These are phyloP conservation scores for Semaprochilodus insignis DNA, from an alignment of 2,797 vertebrate genomes.

Conservation along the genomic window DNA sequence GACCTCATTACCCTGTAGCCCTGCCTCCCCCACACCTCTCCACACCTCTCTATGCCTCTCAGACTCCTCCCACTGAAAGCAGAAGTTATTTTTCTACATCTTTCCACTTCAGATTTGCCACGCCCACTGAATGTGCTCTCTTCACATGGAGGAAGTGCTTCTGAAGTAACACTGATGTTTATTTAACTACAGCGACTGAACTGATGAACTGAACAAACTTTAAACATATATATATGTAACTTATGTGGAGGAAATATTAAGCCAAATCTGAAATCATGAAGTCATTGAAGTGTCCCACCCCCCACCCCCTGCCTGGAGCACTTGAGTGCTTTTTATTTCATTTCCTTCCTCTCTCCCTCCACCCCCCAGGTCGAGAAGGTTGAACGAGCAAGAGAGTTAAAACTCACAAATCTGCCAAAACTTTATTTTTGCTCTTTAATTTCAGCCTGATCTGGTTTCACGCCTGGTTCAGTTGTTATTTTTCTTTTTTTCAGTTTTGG, in stretches of 20 bases:
- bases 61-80: conserved; percentile 34
- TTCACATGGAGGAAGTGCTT: conserved; percentile 31
- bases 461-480: background rate
- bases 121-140: conserved; percentile 45
- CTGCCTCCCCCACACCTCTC: conserved; percentile 52
- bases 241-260: conserved; percentile 14
- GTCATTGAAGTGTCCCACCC: conserved; percentile 18
- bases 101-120: conserved; percentile 47
- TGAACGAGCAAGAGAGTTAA: conserved; percentile 6
- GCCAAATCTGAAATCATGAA: conserved; percentile 9
- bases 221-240: background rate
- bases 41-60: conserved; percentile 24
- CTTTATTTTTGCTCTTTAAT: conserved; percentile 28
- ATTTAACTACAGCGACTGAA: conserved; percentile 33
- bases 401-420: conserved; percentile 43
- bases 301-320: background rate
- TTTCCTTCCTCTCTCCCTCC: background rate
- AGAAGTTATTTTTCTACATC: conserved; percentile 72
- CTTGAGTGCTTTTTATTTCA: conserved; percentile 17
- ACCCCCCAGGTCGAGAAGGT: background rate
- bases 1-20: conserved; percentile 96
- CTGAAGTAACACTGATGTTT: conserved; percentile 31
- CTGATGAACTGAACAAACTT: background rate
- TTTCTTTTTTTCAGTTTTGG: background rate
- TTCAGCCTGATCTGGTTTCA: background rate